These are phyloP conservation scores for Ernsta delagoae DNA, from an alignment of 2,888 invertebrate species.

Conservation along the genomic window DNA sequence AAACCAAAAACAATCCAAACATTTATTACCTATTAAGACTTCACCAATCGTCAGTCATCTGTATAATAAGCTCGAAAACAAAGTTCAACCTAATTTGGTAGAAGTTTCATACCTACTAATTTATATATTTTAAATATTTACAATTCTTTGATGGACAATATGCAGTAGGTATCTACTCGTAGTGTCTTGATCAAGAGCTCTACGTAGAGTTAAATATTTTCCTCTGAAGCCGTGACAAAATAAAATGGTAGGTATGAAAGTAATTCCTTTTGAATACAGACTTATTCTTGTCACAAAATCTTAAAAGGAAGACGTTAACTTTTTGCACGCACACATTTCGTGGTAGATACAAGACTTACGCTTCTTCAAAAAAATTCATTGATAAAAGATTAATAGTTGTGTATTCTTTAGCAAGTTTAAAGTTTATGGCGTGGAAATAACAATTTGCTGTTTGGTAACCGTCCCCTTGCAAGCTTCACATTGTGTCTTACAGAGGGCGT, in stretches of 20 bases:
- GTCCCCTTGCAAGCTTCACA: slow-evolving; percentile 53
- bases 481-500: slow-evolving; percentile 75
- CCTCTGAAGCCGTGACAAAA: not conserved
- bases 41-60: too few species aligned
- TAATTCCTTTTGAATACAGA: not conserved
- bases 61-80: too few species aligned
- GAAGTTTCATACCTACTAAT: too few species aligned
- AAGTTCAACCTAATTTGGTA: too few species aligned
- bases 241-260: not conserved
- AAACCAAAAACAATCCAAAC: too few species aligned
- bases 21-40: too few species aligned
- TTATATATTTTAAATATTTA: too few species aligned
- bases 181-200: too few species aligned
- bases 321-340: slow-evolving; percentile 40
- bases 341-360: slow-evolving; percentile 44
- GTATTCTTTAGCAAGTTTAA: slow-evolving; percentile 55
- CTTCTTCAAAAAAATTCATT: slow-evolving; percentile 62
- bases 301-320: slow-evolving; percentile 14
- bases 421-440: slow-evolving; percentile 80
- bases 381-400: slow-evolving; percentile 74
- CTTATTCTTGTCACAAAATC: slow-evolving; percentile 6
- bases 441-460: slow-evolving; percentile 76
- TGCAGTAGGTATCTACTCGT: too few species aligned
- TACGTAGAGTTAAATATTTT: not conserved
- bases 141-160: too few species aligned